Base-by-base conservation (phyloP, 1,140 invertebrate genomes). In the Muscidifurax raptorellus region DNA sequence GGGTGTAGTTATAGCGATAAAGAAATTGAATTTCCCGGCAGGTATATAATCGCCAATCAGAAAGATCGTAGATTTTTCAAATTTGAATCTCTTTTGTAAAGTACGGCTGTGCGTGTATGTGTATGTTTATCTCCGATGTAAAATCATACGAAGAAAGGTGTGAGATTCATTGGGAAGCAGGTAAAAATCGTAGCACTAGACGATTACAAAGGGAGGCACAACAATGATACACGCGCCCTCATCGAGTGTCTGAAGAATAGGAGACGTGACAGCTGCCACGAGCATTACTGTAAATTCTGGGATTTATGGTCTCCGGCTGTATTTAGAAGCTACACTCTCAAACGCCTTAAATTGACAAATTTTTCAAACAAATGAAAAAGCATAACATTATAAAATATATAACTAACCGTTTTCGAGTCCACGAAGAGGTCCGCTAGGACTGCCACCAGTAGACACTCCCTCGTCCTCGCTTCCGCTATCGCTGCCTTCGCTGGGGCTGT, bases 391-490 rank as follows among this genome's bases (percentile, higher is more conserved):
- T 59, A 59, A 47, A 59, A 4, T 59, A 6, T 13, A 90, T n/a
- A n/a, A n/a, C 90, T 90, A 78, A 93, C 91, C 91, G 83, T 90
- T 92, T 66, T 93, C 92, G 40, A 89, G 83, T 18, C 91, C 91
- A 15, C 91, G 89, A 30, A 93, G 88, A 7, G 91, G 91, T 59
- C 91, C 91, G 36, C 89, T 88, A 30, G 92, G 92, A 80, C 92
- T 93, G 72, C 91, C 92, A 30, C 92, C 89, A 7, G 92, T 93
- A 32, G 92, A 93, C 0, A 93, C 92, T 25, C 91, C 92, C 83
- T 93, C 92, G 82, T 93, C 92, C 64, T 93, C 92, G 87, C 92
- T 92, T 44, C 88, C 92, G 80, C 90, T 91, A 40, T 87, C 88
- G 83, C 90, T 92, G 27, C 85, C 90, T 69, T 93, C 92, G 89